A percentile compares a stretch with the other conserved stretches of the same genome.
phyloP scores from a whole-genome alignment of 2,797 vertebrate genomes.

The Chiroxiphia lanceolata region DNA sequence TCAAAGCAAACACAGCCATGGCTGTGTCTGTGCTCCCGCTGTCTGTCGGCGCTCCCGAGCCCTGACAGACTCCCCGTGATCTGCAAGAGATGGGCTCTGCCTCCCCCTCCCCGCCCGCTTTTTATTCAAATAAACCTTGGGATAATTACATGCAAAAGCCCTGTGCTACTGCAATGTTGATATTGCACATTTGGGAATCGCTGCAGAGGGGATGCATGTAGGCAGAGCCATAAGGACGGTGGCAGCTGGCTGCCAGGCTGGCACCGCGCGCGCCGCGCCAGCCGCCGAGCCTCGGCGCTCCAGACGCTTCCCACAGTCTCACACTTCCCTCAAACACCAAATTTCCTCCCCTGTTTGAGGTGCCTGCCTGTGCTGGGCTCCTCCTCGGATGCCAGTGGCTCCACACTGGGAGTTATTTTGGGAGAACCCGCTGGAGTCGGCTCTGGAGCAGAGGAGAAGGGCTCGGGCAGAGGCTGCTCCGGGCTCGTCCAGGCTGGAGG shows the following conservation, averaged over 20 bases:
- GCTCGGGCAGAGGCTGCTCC: neutral
- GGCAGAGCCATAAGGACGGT: slow-evolving; percentile 63
- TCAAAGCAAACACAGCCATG: slow-evolving; percentile 48
- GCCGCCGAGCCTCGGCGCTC: neutral
- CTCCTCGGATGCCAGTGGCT: accelerated
- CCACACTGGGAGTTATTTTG: neutral
- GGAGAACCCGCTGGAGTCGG: accelerated
- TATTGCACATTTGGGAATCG: slow-evolving; percentile 44
- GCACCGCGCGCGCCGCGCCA: neutral
- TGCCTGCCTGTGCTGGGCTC: neutral
- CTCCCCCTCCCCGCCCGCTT: neutral
- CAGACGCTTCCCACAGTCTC: slow-evolving; percentile 64
- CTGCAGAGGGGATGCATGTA: slow-evolving; percentile 55
- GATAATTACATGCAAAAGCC: slow-evolving; percentile 58
- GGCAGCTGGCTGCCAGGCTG: slow-evolving; percentile 68
- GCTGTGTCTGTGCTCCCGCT: slow-evolving; percentile 33
- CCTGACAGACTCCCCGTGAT: slow-evolving; percentile 51
- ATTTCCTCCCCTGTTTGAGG: neutral
- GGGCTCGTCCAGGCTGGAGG: neutral
- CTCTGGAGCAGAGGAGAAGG: neutral
- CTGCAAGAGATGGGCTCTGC: slow-evolving; percentile 4
- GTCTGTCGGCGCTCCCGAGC: slow-evolving; percentile 25
- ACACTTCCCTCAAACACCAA: slow-evolving; percentile 9
- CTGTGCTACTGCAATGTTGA: slow-evolving; percentile 56
- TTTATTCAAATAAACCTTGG: slow-evolving; percentile 52